Evolutionary conservation across 2,113 vertebrate species (phyloP).

Genomic region (Serilophus lunatus): DNA sequence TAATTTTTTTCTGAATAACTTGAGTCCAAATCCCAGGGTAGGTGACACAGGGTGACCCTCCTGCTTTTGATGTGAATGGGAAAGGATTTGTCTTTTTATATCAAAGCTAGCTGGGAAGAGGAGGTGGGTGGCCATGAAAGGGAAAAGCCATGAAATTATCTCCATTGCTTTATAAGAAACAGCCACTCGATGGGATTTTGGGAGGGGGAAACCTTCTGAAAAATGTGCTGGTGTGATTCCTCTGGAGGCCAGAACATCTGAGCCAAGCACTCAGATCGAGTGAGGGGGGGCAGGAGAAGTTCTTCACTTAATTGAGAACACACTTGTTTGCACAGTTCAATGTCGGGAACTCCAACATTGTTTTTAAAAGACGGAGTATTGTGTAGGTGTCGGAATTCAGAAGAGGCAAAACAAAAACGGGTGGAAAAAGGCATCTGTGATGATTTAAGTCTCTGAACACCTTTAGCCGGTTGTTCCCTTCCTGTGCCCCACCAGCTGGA

Average conservation of each 20-base stretch:
- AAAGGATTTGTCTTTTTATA: slow-evolving; percentile 66
- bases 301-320: slow-evolving; percentile 66
- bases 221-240: slow-evolving; percentile 56
- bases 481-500: background rate
- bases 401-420: slow-evolving; percentile 46
- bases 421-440: slow-evolving; percentile 57
- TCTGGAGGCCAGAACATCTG: slow-evolving; percentile 38
- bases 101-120: slow-evolving; percentile 51
- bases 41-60: slow-evolving; percentile 50
- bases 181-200: slow-evolving; percentile 25
- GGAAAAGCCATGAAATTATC: slow-evolving; percentile 58
- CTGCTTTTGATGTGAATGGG: slow-evolving; percentile 61
- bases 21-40: slow-evolving; percentile 50
- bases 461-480: background rate
- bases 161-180: slow-evolving; percentile 63
- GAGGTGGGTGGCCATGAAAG: slow-evolving; percentile 64
- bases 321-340: slow-evolving; percentile 58
- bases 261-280: slow-evolving; percentile 9
- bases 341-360: slow-evolving; percentile 56
- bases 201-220: slow-evolving; percentile 60
- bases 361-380: slow-evolving; percentile 43
- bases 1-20: slow-evolving; percentile 16
- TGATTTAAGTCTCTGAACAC: slow-evolving; percentile 41
- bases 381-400: slow-evolving; percentile 66
- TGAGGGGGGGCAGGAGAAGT: slow-evolving; percentile 29